Evolutionary conservation across 1,140 invertebrate species (phyloP).

Genomic region (Polypedilum pembai): DNA sequence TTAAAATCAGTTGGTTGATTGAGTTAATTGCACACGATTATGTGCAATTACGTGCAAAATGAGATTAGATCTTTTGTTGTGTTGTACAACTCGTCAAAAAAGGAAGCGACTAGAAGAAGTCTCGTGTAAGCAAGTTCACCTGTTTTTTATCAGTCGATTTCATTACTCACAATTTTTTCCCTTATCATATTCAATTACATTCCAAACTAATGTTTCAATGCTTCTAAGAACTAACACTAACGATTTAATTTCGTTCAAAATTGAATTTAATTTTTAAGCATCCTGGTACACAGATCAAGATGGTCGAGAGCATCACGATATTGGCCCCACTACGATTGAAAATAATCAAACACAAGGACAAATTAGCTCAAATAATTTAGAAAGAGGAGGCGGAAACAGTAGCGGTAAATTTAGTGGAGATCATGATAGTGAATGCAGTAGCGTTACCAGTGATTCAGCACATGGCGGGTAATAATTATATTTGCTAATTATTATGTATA

Average conservation of each 20-base stretch:
- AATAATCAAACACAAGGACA: constrained; percentile 42
- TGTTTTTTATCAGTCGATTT: no score
- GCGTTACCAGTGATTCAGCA: constrained; percentile 68
- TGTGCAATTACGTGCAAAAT: background rate
- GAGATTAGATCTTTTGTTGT: background rate
- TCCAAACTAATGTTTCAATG: background rate
- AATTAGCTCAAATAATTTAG: constrained; percentile 46
- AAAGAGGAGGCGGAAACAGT: constrained; percentile 48
- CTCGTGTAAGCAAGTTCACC: background rate
- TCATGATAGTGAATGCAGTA: constrained; percentile 68
- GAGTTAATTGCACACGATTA: background rate
- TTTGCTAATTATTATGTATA: no score
- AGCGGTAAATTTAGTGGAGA: constrained; percentile 65
- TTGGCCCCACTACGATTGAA: constrained; percentile 47
- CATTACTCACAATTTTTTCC: background rate
- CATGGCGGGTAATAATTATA: constrained; percentile 47
- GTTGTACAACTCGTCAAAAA: background rate
- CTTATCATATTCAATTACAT: background rate
- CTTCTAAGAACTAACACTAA: background rate
- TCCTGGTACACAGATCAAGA: constrained; percentile 30
- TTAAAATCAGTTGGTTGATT: background rate
- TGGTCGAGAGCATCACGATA: constrained; percentile 41
- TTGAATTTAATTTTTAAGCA: constrained; percentile 29
- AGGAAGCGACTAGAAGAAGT: background rate
- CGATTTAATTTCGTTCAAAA: background rate